Conservation (phyloP, 2,797 vertebrate genomes). For the Pogoniulus pusillus region DNA sequence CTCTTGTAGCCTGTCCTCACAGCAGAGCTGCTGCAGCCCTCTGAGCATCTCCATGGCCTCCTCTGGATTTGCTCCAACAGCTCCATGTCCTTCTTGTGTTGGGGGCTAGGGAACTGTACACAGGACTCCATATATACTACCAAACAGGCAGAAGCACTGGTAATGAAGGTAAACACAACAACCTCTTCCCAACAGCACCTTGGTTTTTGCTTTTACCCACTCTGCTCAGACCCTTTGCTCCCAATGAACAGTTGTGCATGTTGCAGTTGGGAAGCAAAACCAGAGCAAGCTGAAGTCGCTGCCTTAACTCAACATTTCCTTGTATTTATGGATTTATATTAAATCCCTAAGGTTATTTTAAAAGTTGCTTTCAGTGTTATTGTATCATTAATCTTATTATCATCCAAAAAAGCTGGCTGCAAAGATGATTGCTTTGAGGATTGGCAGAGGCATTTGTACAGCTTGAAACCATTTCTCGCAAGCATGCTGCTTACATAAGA, state of each 20-base stretch:
- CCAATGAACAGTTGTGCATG: background rate
- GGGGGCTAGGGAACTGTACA: too few species aligned
- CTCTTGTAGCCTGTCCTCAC: too few species aligned
- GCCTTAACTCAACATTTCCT: constrained; percentile 41
- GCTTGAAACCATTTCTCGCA: constrained; percentile 61
- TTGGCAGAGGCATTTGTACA: constrained; percentile 55
- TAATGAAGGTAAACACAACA: constrained; percentile 15
- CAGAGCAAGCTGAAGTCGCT: constrained; percentile 17
- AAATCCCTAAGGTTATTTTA: constrained; percentile 44
- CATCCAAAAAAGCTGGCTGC: constrained; percentile 48
- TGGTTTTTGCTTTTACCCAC: background rate
- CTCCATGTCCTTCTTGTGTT: too few species aligned
- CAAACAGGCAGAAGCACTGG: background rate
- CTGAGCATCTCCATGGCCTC: too few species aligned
- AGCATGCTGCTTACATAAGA: constrained; percentile 46
- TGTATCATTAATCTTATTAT: constrained; percentile 59
- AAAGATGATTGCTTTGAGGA: constrained; percentile 54
- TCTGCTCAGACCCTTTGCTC: background rate
- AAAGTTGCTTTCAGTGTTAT: constrained; percentile 48
- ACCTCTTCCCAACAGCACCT: background rate
- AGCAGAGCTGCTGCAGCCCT: too few species aligned
- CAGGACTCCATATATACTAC: background rate
- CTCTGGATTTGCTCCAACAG: too few species aligned
- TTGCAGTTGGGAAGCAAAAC: constrained; percentile 23
- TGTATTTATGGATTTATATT: constrained; percentile 33